Evolutionary conservation across 2,888 invertebrate species (phyloP).

Genomic region (Cephus pygmeus): DNA sequence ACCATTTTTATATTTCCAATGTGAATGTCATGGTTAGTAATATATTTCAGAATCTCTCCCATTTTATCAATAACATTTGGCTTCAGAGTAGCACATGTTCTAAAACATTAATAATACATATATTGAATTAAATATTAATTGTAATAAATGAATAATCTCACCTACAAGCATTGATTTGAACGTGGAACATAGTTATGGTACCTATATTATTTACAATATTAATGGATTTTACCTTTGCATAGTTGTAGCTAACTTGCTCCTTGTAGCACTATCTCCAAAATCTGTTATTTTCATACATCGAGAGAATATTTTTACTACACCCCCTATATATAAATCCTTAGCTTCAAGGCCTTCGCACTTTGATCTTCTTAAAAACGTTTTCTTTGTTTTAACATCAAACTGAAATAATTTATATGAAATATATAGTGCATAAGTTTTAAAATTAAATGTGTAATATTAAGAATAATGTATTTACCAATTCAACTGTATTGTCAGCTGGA

Average conservation of each 20-base stretch:
- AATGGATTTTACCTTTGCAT: conserved; percentile 72
- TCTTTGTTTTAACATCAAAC: conserved; percentile 75
- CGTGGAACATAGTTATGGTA: background rate
- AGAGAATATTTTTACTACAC: conserved; percentile 78
- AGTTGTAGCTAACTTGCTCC: conserved; percentile 72
- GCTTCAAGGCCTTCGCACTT: conserved; percentile 74
- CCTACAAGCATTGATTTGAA: background rate
- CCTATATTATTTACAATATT: conserved; percentile 16
- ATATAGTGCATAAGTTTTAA: conserved; percentile 14
- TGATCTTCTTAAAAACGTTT: conserved; percentile 76
- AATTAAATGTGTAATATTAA: conserved; percentile 10
- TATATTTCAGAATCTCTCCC: conserved; percentile 79
- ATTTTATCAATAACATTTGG: conserved; percentile 76
- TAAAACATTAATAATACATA: conserved; percentile 55
- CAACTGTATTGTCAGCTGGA: conserved; percentile 81
- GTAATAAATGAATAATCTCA: background rate
- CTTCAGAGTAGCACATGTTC: conserved; percentile 84
- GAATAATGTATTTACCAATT: conserved; percentile 71
- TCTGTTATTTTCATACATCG: conserved; percentile 78
- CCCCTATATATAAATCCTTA: conserved; percentile 80
- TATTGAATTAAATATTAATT: background rate
- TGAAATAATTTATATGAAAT: conserved; percentile 43
- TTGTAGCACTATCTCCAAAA: conserved; percentile 79
- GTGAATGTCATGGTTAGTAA: conserved; percentile 66
- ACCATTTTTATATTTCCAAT: conserved; percentile 81